phyloP scores from a whole-genome alignment of 2,797 vertebrate species.

The Lithobates pipiens region DNA sequence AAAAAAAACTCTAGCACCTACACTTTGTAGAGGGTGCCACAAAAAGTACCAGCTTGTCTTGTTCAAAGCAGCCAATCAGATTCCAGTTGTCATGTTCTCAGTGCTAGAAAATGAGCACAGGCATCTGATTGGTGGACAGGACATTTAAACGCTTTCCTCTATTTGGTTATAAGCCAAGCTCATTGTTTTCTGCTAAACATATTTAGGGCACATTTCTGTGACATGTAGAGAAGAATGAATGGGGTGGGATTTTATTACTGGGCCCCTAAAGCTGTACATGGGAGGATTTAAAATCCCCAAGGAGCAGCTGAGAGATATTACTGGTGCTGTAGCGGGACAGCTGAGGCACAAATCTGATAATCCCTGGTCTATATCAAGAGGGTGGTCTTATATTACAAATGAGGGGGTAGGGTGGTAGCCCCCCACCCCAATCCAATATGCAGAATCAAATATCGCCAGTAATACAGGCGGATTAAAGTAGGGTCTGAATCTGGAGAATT shows the following conservation, averaged over 20 bases:
- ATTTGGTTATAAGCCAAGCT: neutral
- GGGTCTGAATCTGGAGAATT: constrained; percentile 15
- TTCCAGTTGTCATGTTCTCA: too few species aligned
- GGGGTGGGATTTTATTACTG: constrained; percentile 17
- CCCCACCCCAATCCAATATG: constrained; percentile 11
- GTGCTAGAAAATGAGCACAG: too few species aligned
- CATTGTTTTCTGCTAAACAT: neutral
- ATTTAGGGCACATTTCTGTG: neutral
- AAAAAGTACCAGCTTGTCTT: too few species aligned
- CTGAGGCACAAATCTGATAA: constrained; percentile 56
- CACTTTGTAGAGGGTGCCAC: too few species aligned
- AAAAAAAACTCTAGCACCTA: too few species aligned
- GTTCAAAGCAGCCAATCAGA: too few species aligned
- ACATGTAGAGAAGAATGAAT: constrained; percentile 1
- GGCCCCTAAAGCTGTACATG: constrained; percentile 31
- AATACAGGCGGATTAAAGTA: constrained; percentile 32
- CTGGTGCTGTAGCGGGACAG: constrained; percentile 49
- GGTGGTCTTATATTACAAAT: constrained; percentile 54
- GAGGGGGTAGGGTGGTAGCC: neutral
- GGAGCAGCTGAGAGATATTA: constrained; percentile 56
- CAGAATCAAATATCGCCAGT: constrained; percentile 35
- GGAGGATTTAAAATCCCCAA: constrained; percentile 29
- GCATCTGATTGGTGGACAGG: too few species aligned
- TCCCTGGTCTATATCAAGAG: constrained; percentile 53
- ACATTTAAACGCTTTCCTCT: too few species aligned